These are phyloP conservation scores for Bubo scandiacus DNA, from an alignment of 2,113 vertebrate genomes.

Conservation along the genomic window DNA sequence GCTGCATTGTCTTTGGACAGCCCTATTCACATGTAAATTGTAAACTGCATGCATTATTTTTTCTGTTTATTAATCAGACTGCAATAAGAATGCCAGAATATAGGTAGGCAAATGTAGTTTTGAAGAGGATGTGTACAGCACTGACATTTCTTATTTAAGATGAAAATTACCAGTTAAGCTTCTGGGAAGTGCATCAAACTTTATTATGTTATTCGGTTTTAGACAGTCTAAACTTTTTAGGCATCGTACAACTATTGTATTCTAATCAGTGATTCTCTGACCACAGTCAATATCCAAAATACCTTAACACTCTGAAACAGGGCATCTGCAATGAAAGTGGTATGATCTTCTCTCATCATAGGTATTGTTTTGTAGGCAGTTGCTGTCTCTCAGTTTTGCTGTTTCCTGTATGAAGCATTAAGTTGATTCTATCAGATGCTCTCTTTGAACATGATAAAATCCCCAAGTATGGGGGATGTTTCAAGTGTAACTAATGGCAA, in stretches of 20 bases:
- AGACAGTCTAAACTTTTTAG: neutral
- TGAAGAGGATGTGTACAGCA: neutral
- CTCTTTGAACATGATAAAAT: neutral
- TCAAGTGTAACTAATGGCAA: neutral
- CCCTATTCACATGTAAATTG: slow-evolving; percentile 43
- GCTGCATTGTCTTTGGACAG: neutral
- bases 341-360: neutral
- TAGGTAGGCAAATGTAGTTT: neutral
- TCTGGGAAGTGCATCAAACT: neutral
- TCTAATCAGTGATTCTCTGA: neutral
- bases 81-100: neutral
- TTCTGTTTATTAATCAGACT: neutral
- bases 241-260: neutral
- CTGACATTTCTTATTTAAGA: slow-evolving; percentile 8
- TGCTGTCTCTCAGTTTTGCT: neutral
- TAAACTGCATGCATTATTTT: neutral
- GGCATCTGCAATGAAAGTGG: neutral
- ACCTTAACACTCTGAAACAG: neutral
- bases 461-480: neutral
- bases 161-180: slow-evolving; percentile 3
- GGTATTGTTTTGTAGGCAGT: neutral
- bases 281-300: neutral
- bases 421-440: neutral
- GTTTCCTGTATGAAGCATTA: neutral
- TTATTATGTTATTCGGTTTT: neutral